Evolutionary conservation across 1,140 invertebrate genomes (phyloP), one percentile per base, ranked within the genome.

Genomic region (Lerema accius): DNA sequence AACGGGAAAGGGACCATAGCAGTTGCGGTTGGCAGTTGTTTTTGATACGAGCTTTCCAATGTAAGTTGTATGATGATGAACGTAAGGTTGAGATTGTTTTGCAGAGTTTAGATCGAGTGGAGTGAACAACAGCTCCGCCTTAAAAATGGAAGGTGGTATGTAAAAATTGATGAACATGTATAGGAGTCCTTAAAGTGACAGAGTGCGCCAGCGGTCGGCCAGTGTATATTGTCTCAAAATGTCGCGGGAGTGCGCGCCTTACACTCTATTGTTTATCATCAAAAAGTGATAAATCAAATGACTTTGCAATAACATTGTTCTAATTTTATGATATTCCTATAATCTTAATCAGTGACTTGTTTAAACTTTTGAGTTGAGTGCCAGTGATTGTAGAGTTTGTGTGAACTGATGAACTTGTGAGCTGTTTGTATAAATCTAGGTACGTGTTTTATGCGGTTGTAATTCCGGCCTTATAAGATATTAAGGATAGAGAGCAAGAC

Each of bases 61-160:
- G 56, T 73, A 5, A 69, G 17, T 58, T 65, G 45, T 84, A 76
- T 26, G 0, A 0, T 0, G 0, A 0, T 6, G 0, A 0, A 0
- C 0, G 32, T 80, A 84, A 50, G 35, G 71, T 76, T 73, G 0
- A 68, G 16, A 67, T 65, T 83, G 7, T 13, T 6, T 15, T 67
- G 46, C 17, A 35, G 2, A 5, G 2, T 0, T 63, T 43, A 40
- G 32, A 68, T 78, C 78, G 80, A 75, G 71, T 66, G 71, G 73
- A 59, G 43, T 39, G 17, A 86, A 84, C 76, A 82, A 78, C 82
- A 89, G 85, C 88, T 86, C 88, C 88, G 86, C 88, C 88, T 90
- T 89, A 90, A 90, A 90, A 90, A 90, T 90, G 88, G 88, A 89
- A 90, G 88, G 86, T 90, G 86, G 88, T 89, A 90, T 90, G 88